Percentiles rank a stretch among this genome's conserved stretches.
Conservation (phyloP, 2,888 invertebrate species). For the Polia nebulosa region DNA sequence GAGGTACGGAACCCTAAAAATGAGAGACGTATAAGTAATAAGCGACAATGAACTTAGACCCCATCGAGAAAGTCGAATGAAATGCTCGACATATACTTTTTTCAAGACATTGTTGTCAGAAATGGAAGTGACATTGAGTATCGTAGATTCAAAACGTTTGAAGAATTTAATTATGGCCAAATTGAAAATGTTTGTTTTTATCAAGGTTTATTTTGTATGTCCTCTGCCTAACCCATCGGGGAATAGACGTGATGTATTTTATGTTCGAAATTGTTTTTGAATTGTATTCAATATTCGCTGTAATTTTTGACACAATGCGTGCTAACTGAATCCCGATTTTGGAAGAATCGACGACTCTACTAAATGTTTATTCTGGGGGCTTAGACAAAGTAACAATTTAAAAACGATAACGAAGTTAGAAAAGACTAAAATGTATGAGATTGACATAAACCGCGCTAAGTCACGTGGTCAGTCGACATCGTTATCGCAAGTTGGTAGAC, state of each 20-base stretch:
- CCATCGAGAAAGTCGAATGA: conserved; percentile 51
- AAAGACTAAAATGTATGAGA: too few relatives aligned
- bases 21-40: conserved; percentile 20
- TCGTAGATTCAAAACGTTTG: conserved; percentile 67
- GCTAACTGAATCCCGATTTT: too few relatives aligned
- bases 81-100: conserved; percentile 55
- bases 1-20: too few relatives aligned
- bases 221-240: not conserved
- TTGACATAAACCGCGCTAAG: too few relatives aligned
- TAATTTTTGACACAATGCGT: not conserved
- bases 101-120: conserved; percentile 67
- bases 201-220: not conserved
- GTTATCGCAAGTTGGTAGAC: too few relatives aligned
- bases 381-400: too few relatives aligned
- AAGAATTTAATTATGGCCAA: conserved; percentile 74
- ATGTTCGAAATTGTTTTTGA: not conserved
- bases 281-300: not conserved
- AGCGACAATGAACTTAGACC: conserved; percentile 29
- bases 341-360: too few relatives aligned
- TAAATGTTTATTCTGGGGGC: too few relatives aligned
- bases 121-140: conserved; percentile 66
- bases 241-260: not conserved
- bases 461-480: too few relatives aligned
- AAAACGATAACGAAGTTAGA: too few relatives aligned
- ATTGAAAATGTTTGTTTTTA: conserved; percentile 1